Evolutionary conservation across 2,888 invertebrate genomes (phyloP).

Genomic region (Phyllotreta cruciferae): DNA sequence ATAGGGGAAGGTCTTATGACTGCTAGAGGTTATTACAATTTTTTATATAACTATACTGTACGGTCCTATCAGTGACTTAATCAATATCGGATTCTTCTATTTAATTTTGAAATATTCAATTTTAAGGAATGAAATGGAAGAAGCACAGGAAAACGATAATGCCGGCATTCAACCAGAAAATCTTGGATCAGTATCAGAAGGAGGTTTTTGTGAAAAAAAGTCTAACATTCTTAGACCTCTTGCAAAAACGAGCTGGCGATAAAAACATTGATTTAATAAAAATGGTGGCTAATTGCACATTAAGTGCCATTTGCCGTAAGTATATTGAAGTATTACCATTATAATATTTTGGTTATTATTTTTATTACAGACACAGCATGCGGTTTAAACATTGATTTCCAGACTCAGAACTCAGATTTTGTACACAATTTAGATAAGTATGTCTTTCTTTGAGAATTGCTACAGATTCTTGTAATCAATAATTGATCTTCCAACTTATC

Average conservation of each 20-base stretch:
- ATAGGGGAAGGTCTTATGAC: background rate
- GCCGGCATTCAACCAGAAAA: constrained; percentile 70
- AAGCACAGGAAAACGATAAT: constrained; percentile 66
- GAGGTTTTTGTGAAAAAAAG: constrained; percentile 68
- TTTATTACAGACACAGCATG: background rate
- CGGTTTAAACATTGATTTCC: background rate
- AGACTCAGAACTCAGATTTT: background rate
- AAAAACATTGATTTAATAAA: constrained; percentile 64
- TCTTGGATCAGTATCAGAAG: constrained; percentile 66
- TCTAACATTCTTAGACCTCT: constrained; percentile 60
- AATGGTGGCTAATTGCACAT: constrained; percentile 65
- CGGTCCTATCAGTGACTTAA: background rate
- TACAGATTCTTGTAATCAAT: no score
- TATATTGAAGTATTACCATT: constrained; percentile 4
- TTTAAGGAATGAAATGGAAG: constrained; percentile 66
- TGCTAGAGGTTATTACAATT: background rate
- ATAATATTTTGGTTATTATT: constrained; percentile 1
- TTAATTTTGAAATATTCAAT: no score
- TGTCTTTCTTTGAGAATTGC: background rate
- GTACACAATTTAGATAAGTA: background rate
- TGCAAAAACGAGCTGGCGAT: constrained; percentile 55
- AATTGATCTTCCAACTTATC: no score
- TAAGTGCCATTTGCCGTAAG: constrained; percentile 71
- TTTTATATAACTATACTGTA: no score
- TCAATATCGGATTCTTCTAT: background rate